Conservation (phyloP, 1,140 invertebrate species). For the Sinella curviseta region DNA sequence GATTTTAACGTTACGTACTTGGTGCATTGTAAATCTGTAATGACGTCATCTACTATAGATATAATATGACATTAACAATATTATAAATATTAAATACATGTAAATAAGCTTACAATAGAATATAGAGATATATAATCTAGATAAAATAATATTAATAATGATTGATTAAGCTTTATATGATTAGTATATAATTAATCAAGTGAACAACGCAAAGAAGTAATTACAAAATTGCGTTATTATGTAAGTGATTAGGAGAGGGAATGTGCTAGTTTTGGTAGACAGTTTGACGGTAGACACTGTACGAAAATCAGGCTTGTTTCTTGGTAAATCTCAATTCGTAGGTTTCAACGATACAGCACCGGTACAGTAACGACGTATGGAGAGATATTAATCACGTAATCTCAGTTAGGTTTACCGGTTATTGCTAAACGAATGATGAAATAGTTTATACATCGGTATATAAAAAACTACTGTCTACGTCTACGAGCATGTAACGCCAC, state of each 20-base stretch:
- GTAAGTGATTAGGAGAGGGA: not conserved
- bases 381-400: too few species aligned
- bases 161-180: too few species aligned
- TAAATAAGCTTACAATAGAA: not conserved
- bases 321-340: not conserved
- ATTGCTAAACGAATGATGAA: too few species aligned
- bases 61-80: not conserved
- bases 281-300: not conserved
- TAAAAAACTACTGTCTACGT: too few species aligned
- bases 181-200: too few species aligned
- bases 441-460: too few species aligned
- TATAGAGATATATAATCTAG: not conserved
- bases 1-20: not conserved
- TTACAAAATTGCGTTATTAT: not conserved
- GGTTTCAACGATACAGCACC: not conserved
- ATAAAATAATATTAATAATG: not conserved
- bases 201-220: not conserved
- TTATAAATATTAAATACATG: not conserved
- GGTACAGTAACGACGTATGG: too few species aligned
- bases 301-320: constrained; percentile 11
- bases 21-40: not conserved
- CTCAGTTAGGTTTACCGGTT: not conserved
- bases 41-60: too few species aligned
- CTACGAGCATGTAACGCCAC: too few species aligned
- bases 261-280: constrained; percentile 10